These are phyloP conservation scores for Nasonia vitripennis DNA, from an alignment of 1,140 invertebrate species.

Conservation along the genomic window DNA sequence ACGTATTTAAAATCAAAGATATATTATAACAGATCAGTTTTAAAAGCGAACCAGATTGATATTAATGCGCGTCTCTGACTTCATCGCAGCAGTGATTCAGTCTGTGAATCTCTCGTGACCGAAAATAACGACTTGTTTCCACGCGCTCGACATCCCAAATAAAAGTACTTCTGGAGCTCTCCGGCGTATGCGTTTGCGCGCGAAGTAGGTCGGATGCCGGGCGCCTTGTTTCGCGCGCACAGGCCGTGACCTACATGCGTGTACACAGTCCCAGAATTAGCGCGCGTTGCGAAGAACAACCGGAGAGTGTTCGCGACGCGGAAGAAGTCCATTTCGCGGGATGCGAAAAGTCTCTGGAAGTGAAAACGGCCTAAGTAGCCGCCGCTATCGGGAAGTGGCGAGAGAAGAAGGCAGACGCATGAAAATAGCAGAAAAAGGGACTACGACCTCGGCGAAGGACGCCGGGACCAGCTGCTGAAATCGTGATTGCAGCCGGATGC, in stretches of 20 bases:
- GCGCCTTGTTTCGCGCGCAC: neutral
- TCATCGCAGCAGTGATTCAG: neutral
- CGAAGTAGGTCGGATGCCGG: slow-evolving; percentile 6
- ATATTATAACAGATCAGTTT: no score
- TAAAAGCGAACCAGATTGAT: neutral
- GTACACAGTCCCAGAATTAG: neutral
- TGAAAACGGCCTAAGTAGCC: neutral
- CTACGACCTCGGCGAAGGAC: slow-evolving; percentile 25
- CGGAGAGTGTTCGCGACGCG: neutral
- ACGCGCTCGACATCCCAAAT: neutral
- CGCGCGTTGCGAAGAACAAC: neutral
- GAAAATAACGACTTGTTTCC: neutral
- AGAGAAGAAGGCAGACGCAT: neutral
- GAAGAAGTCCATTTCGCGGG: neutral
- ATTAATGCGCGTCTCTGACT: neutral
- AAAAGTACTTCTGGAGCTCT: neutral
- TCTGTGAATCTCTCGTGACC: neutral
- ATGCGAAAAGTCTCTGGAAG: neutral
- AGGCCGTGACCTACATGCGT: slow-evolving; percentile 15
- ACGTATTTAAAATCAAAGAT: no score
- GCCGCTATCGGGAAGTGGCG: neutral
- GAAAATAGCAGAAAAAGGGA: slow-evolving; percentile 31
- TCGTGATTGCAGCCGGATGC: slow-evolving; percentile 6
- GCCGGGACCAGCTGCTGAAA: neutral
- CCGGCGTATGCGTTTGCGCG: neutral